Conservation (phyloP, 2,888 invertebrate species). For the Drosophila niveifrons region DNA sequence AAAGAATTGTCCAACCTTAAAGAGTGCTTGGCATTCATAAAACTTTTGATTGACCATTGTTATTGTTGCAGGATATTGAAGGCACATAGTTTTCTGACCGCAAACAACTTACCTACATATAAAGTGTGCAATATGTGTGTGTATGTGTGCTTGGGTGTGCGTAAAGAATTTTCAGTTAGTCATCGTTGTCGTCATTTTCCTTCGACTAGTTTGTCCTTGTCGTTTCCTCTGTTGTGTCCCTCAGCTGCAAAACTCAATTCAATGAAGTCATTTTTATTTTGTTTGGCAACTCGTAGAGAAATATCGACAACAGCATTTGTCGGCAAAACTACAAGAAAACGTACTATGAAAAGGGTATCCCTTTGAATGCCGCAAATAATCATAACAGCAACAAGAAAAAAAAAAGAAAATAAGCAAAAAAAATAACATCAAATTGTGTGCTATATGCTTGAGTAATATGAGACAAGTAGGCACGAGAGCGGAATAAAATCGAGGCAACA, state of each 20-base stretch:
- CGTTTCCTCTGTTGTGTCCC: slow-evolving; percentile 32
- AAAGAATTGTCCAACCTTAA: neutral
- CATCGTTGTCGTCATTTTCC: slow-evolving; percentile 37
- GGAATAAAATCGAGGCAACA: neutral
- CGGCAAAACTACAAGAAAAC: slow-evolving; percentile 20
- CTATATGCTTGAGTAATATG: slow-evolving; percentile 58
- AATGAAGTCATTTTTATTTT: slow-evolving; percentile 80
- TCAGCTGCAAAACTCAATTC: slow-evolving; percentile 67
- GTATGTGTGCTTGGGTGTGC: neutral
- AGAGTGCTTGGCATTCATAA: neutral
- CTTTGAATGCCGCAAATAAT: slow-evolving; percentile 33
- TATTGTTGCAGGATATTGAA: slow-evolving; percentile 11
- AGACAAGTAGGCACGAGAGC: slow-evolving; percentile 20
- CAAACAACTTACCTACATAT: slow-evolving; percentile 4
- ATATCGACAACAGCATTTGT: slow-evolving; percentile 26
- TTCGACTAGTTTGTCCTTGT: slow-evolving; percentile 7
- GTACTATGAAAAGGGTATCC: slow-evolving; percentile 65
- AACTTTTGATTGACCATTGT: neutral
- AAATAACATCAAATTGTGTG: slow-evolving; percentile 51
- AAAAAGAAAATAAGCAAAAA: neutral
- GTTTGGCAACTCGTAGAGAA: slow-evolving; percentile 67
- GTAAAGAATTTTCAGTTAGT: slow-evolving; percentile 44
- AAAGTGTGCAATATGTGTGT: no score
- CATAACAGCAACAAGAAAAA: slow-evolving; percentile 22
- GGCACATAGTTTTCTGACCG: slow-evolving; percentile 18